These are phyloP conservation scores for Drosophila neocordata DNA, from an alignment of 1,140 invertebrate genomes.

Conservation along the genomic window DNA sequence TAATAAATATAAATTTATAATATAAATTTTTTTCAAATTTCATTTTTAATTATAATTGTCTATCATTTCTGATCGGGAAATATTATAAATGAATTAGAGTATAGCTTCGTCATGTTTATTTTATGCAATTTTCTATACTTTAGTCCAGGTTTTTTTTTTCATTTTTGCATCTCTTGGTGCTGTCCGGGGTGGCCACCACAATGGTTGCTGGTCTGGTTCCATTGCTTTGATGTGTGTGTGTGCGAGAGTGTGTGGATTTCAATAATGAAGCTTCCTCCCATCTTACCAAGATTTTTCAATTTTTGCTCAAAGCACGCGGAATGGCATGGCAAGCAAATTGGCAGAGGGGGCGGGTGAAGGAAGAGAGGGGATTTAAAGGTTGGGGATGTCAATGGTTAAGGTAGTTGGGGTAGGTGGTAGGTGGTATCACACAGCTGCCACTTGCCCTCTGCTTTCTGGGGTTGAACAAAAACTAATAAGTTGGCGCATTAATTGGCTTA, in stretches of 20 bases:
- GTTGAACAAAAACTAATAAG: constrained; percentile 70
- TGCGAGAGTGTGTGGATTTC: constrained; percentile 55
- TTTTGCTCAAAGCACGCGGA: constrained; percentile 53
- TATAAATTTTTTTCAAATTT: too few species aligned
- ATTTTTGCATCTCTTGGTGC: constrained; percentile 18
- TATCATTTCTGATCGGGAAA: too few species aligned
- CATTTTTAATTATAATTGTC: too few species aligned
- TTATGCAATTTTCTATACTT: background rate
- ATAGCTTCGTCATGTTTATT: background rate
- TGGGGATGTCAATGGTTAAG: background rate
- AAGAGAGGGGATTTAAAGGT: constrained; percentile 7
- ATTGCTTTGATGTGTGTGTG: constrained; percentile 50
- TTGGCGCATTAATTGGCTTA: constrained; percentile 77
- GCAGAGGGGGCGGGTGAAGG: constrained; percentile 23
- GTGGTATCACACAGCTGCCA: constrained; percentile 8
- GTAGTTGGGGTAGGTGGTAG: background rate
- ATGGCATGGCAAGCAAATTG: constrained; percentile 49
- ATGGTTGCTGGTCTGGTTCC: constrained; percentile 60
- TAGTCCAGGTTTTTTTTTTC: background rate
- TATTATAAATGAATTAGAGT: too few species aligned
- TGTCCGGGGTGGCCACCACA: constrained; percentile 74
- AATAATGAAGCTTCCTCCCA: constrained; percentile 63
- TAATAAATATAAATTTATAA: too few species aligned
- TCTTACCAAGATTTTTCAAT: constrained; percentile 21
- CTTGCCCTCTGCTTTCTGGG: background rate